Conservation (phyloP, 35 echinoderm and acorn worm genomes). For the Patiria miniata region DNA sequence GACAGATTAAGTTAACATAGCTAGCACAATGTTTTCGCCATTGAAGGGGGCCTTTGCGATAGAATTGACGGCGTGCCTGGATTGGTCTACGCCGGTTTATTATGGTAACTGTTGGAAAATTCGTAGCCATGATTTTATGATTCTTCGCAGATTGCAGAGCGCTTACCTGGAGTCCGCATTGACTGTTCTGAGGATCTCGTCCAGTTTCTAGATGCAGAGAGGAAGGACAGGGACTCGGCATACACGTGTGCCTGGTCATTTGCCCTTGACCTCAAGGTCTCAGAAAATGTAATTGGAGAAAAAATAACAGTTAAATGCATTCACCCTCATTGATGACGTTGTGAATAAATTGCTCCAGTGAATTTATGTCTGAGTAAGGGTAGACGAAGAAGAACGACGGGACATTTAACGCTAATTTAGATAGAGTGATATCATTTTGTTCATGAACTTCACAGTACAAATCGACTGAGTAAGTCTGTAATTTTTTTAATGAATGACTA, state of each 20-base stretch:
- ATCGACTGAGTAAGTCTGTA: too few species aligned
- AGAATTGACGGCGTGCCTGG: too few species aligned
- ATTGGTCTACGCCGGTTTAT: too few species aligned
- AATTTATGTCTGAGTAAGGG: neutral
- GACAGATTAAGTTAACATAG: too few species aligned
- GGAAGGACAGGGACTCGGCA: neutral
- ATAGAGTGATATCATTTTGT: neutral
- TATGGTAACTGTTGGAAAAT: too few species aligned
- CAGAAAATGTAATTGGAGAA: neutral
- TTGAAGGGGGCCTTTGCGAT: too few species aligned
- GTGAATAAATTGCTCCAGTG: neutral
- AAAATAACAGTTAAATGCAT: neutral
- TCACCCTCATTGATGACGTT: neutral
- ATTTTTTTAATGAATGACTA: too few species aligned
- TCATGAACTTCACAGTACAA: too few species aligned
- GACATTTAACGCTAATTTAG: too few species aligned
- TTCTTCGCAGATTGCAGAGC: neutral
- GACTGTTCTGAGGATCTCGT: neutral
- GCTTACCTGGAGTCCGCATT: neutral
- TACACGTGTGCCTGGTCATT: neutral
- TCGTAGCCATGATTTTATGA: too few species aligned
- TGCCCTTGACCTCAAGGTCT: neutral
- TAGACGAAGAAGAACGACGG: neutral
- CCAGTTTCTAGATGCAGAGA: neutral
- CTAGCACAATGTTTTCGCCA: too few species aligned